phyloP scores from a whole-genome alignment of 2,113 vertebrate species.

The Actinemys pallida region DNA sequence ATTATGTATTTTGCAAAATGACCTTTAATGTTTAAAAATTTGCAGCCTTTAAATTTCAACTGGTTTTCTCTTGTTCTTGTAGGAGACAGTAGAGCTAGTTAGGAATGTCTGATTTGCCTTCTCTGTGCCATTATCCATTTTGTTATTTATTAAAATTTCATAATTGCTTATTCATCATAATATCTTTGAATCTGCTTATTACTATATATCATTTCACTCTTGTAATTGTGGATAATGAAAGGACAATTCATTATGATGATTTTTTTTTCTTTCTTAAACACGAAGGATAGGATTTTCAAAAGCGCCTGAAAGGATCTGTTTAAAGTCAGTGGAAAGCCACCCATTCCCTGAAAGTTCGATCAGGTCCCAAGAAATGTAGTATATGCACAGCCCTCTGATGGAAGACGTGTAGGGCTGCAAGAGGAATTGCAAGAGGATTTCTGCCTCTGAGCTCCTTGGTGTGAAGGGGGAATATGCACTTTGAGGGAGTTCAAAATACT shows the following conservation, averaged over 20 bases:
- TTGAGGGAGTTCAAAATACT: background rate
- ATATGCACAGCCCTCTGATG: background rate
- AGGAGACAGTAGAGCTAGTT: background rate
- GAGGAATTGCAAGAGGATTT: background rate
- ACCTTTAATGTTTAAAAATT: background rate
- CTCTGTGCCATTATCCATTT: background rate
- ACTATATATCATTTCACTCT: conserved; percentile 4
- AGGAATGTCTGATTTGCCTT: background rate
- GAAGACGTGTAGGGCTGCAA: background rate
- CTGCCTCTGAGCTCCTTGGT: background rate
- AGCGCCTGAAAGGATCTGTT: background rate
- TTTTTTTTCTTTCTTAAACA: background rate
- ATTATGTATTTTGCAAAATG: background rate
- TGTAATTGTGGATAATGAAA: background rate
- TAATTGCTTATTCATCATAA: background rate
- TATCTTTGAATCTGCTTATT: background rate
- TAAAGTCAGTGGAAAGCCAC: background rate
- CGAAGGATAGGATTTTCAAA: background rate
- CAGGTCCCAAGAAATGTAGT: background rate
- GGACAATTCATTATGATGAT: background rate
- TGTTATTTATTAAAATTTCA: background rate
- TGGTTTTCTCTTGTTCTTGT: background rate
- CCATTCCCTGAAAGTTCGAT: background rate
- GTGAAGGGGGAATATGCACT: background rate
- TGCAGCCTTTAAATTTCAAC: background rate